Evolutionary conservation across 2,888 invertebrate species (phyloP).

Genomic region (Biston stratarius): DNA sequence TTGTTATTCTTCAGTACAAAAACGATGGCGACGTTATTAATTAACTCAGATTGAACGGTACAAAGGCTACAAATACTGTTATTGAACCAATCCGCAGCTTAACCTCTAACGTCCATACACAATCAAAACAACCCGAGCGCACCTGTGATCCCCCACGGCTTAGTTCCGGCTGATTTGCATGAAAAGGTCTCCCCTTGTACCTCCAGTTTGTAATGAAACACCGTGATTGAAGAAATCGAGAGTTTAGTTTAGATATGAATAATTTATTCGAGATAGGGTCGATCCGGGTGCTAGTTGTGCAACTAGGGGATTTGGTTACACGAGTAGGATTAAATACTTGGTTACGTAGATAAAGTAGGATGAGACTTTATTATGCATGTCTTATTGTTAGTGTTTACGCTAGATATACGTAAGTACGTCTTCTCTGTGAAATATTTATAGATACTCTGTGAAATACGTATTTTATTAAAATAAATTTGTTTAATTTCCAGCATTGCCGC

Average conservation of each 20-base stretch:
- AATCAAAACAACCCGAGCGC: slow-evolving; percentile 44
- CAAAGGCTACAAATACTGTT: slow-evolving; percentile 23
- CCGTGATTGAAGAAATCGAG: slow-evolving; percentile 37
- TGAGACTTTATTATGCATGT: not conserved
- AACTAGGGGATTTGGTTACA: slow-evolving; percentile 14
- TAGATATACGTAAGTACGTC: too few species aligned
- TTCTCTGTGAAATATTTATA: too few species aligned
- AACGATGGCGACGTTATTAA: not conserved
- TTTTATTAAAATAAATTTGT: too few species aligned
- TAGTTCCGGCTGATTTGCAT: slow-evolving; percentile 44
- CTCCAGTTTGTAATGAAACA: slow-evolving; percentile 35
- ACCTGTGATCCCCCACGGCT: slow-evolving; percentile 42
- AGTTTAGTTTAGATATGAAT: slow-evolving; percentile 33
- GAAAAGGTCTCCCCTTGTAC: slow-evolving; percentile 31
- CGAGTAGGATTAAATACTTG: slow-evolving; percentile 10
- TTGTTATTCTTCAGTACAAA: not conserved
- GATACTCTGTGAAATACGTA: too few species aligned
- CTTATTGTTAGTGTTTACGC: too few species aligned
- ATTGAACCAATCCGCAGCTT: slow-evolving; percentile 31
- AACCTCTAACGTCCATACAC: slow-evolving; percentile 39
- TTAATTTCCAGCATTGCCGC: too few species aligned
- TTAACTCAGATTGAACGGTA: slow-evolving; percentile 11
- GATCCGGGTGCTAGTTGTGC: slow-evolving; percentile 3
- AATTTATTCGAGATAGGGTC: slow-evolving; percentile 27
- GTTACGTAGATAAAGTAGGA: slow-evolving; percentile 5